Evolutionary conservation across 2,888 invertebrate species (phyloP), one percentile per base, ranked within the genome.

Genomic region (Chironomus riparius): DNA sequence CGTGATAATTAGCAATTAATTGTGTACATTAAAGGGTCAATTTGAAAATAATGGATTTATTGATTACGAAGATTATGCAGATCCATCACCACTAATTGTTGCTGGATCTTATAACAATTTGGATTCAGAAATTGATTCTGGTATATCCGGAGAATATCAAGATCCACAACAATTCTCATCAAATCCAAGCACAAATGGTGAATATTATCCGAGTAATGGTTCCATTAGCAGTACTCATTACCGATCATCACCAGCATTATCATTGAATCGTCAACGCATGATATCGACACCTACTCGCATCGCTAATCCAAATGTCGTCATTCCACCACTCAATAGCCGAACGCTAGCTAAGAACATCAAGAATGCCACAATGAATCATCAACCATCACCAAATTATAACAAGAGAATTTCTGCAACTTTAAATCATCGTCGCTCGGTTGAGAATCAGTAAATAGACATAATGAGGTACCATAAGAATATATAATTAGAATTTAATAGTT

Each of bases 281-380:
- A 92, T 93, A 0, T 92, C 93, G 4, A 91, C 92, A 0, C 93
- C 93, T 0, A 92, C 92, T 1, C 87, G 91, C 79, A 92, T 93
- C 79, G 93, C 93, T 80, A 89, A 93, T 80, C 92, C 93, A 0
- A 93, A 93, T 81, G 81, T 82, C 73, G 82, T 92, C 77, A 12
- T 65, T 21, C 92, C 93, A 7, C 92, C 93, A 0, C 83, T 94
- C 68, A 93, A 93, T 81, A 86, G 48, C 4, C 48, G 69, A 50
- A 68, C 76, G 15, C 13, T 69, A n/a, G 76, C 76, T 22, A 76
- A 76, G n/a, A 76, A 76, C 56, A 68, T 74, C 3, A 74, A 74
- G 38, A 74, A 74, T 62, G 65, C 74, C 10, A 74, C 74, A 24
- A 68, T 74, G 74, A 65, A 47, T 24, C 74, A 74, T 47, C 72